Conservation (phyloP, 2,113 vertebrate genomes). For the Morone chrysops region DNA sequence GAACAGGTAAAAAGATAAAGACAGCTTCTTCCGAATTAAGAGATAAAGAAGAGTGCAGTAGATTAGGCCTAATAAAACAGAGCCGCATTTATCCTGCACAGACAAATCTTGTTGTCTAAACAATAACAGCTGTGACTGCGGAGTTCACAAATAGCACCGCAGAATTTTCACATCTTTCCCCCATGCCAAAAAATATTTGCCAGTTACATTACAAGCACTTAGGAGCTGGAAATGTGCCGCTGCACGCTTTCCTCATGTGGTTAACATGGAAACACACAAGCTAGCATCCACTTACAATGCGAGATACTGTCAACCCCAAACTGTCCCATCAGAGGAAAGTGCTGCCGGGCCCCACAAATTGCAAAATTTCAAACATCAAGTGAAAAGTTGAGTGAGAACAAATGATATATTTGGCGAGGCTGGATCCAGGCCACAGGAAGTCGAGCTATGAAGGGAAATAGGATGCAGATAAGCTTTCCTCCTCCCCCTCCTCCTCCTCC, state of each 20-base stretch:
- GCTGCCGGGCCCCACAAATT: neutral
- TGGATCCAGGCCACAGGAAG: conserved; percentile 32
- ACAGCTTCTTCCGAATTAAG: conserved; percentile 32
- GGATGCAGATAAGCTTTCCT: conserved; percentile 51
- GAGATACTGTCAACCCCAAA: conserved; percentile 5
- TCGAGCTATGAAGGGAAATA: conserved; percentile 20
- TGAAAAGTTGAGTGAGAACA: conserved; percentile 44
- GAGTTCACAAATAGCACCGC: conserved; percentile 46
- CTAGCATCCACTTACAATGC: conserved; percentile 15
- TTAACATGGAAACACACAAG: conserved; percentile 22
- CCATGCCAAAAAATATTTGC: conserved; percentile 52
- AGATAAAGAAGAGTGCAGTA: conserved; percentile 54
- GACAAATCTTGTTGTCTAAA: conserved; percentile 54
- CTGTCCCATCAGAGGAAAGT: conserved; percentile 25
- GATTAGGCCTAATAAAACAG: conserved; percentile 60
- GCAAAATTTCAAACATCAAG: conserved; percentile 14
- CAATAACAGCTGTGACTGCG: conserved; percentile 60
- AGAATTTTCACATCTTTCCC: conserved; percentile 40
- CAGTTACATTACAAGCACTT: conserved; percentile 61
- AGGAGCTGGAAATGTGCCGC: conserved; percentile 42
- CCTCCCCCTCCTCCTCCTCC: conserved; percentile 21
- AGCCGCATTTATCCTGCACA: conserved; percentile 19
- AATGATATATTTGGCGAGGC: conserved; percentile 30
- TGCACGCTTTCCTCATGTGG: conserved; percentile 38
- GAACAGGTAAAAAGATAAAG: conserved; percentile 54